Evolutionary conservation across 1,140 invertebrate genomes (phyloP), one percentile per base, ranked within the genome.

Genomic region (Drosophila suzukii): DNA sequence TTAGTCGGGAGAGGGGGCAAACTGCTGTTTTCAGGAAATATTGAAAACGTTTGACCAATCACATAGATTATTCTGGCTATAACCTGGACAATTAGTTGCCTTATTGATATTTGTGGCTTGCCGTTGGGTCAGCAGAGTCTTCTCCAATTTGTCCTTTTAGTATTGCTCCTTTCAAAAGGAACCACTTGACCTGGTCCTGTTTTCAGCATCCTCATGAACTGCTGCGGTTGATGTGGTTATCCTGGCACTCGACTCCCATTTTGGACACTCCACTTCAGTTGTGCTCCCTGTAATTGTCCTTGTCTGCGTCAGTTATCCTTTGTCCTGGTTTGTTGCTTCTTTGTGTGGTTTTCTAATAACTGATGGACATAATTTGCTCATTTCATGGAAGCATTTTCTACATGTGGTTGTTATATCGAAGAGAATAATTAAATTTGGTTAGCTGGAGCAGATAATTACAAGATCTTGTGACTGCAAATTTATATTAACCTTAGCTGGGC

Each of bases 31-130:
- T 36, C 63, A 41, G 51, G 47, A 68, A 54, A 68, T 71, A 57
- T 57, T 49, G 66, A 71, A 71, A 71, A 55, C 50, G 36, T 70
- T 58, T 27, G 30, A 55, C 44, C 36, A 57, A 50, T 41, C 65
- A 39, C 49, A 50, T 58, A 13, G 44, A 57, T 70, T 49, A 43
- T 71, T 15, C 20, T 15, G 65, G 13, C n/a, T 44, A 17, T 36
- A 38, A 38, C 61, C 68, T 50, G 30, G 27, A 50, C 68, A 71
- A 71, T 58, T 71, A 71, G 51, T 34, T 71, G 44, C 36, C 66
- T 41, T 20, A 41, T 58, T 71, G 68, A 57, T 58, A 50, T 58
- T 44, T 71, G 67, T 41, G 67, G 67, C 30, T 41, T 17, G 43
- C 43, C 38, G 17, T 27, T 34, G 15, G 15, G 44, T 61, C 24